These are phyloP conservation scores for Thymelicus lineola DNA, from an alignment of 2,888 invertebrate species.

Conservation along the genomic window DNA sequence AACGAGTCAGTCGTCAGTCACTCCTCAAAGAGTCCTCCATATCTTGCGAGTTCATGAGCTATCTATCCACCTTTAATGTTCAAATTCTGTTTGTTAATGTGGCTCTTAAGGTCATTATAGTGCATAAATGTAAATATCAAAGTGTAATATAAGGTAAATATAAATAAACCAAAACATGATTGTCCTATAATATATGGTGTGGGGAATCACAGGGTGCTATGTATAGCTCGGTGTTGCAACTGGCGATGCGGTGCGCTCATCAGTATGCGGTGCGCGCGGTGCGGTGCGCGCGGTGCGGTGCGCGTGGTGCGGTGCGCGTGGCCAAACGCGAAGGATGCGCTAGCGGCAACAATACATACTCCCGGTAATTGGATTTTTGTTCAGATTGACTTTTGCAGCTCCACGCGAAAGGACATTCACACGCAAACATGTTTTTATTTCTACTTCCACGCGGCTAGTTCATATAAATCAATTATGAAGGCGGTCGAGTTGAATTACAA, in stretches of 20 bases:
- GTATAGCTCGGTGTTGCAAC: not conserved
- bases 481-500: too few relatives aligned
- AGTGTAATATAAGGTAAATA: too few relatives aligned
- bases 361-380: too few relatives aligned
- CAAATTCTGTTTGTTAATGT: too few relatives aligned
- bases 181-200: not conserved
- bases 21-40: not conserved
- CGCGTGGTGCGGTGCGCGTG: not conserved
- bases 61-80: not conserved
- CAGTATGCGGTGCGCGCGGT: not conserved
- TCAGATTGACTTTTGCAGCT: too few relatives aligned
- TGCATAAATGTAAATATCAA: not conserved
- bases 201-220: not conserved
- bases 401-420: too few relatives aligned
- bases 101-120: not conserved
- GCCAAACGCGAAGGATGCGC: conserved; percentile 9
- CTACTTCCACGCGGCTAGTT: too few relatives aligned
- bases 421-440: too few relatives aligned
- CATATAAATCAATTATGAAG: too few relatives aligned
- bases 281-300: too few relatives aligned
- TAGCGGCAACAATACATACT: not conserved
- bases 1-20: too few relatives aligned
- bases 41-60: not conserved
- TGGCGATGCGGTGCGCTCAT: not conserved
- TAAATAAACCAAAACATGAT: not conserved